Conservation (phyloP, 2,113 vertebrate genomes). For the Paradoxurus hermaphroditus region DNA sequence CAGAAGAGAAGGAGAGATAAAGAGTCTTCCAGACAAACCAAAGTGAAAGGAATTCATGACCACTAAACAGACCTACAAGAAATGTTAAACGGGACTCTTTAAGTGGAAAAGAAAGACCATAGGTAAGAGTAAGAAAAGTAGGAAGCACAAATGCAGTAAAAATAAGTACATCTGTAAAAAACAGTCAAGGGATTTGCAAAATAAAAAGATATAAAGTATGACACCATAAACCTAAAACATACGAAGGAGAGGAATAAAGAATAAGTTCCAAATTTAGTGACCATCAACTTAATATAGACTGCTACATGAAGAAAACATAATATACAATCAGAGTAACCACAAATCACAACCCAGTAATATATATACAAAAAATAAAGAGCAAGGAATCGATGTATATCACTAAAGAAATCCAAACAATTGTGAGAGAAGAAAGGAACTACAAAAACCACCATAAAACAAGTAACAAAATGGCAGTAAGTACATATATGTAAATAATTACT, state of each 20-base stretch:
- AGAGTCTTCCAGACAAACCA: background rate
- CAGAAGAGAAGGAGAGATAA: background rate
- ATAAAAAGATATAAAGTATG: background rate
- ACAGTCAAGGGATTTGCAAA: background rate
- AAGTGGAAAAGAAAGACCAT: background rate
- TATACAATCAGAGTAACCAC: background rate
- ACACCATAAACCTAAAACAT: background rate
- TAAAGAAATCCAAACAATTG: background rate
- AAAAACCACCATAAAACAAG: background rate
- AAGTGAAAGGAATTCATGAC: background rate
- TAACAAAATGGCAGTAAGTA: background rate
- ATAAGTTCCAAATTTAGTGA: background rate
- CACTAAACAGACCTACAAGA: background rate
- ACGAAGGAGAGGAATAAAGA: background rate
- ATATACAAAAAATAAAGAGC: background rate
- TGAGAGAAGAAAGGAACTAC: background rate
- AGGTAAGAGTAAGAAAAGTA: background rate
- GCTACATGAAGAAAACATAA: background rate
- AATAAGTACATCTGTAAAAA: background rate
- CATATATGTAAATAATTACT: background rate
- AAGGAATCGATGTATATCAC: background rate
- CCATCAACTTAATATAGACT: background rate
- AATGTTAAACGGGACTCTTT: background rate
- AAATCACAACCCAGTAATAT: background rate
- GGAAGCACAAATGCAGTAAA: background rate